A percentile compares a stretch with the other conserved stretches of the same genome.
These are phyloP conservation scores for Neoascia interrupta DNA, from an alignment of 2,888 invertebrate species.

Conservation along the genomic window DNA sequence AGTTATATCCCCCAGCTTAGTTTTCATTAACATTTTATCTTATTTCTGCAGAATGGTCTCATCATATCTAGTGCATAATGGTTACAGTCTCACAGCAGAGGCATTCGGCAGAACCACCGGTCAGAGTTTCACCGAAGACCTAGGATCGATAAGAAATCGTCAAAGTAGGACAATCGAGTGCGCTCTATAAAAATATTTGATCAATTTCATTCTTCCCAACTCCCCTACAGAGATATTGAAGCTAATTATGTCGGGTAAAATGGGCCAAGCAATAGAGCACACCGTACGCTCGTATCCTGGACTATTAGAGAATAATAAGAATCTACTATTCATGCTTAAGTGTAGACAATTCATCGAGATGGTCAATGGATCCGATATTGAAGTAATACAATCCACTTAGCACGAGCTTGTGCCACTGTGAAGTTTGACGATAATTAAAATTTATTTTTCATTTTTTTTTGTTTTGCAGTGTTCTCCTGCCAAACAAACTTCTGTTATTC, in stretches of 20 bases:
- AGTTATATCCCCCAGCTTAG: neutral
- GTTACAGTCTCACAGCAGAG: constrained; percentile 97
- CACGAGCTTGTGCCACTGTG: constrained; percentile 21
- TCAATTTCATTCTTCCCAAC: neutral
- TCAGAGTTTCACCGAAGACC: constrained; percentile 94
- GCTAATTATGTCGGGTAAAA: constrained; percentile 93
- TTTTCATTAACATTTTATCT: constrained; percentile 2
- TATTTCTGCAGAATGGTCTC: constrained; percentile 90
- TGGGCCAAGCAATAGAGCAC: constrained; percentile 96
- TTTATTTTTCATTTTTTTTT: constrained; percentile 69
- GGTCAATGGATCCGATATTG: constrained; percentile 94
- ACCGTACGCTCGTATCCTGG: constrained; percentile 95
- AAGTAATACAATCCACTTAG: constrained; percentile 80
- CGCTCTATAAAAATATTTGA: too few species aligned
- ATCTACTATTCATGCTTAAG: constrained; percentile 96
- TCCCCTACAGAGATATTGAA: constrained; percentile 87
- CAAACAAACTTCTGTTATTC: constrained; percentile 88
- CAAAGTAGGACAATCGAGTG: too few species aligned
- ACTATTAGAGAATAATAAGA: constrained; percentile 93
- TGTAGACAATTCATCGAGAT: constrained; percentile 99
- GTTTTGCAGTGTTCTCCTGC: constrained; percentile 73
- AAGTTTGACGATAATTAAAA: constrained; percentile 56
- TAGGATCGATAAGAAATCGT: constrained; percentile 96
- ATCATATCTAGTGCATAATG: constrained; percentile 98
- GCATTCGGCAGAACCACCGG: constrained; percentile 95